Evolutionary conservation across 2,888 invertebrate genomes (phyloP).

Genomic region (Zhuqinia jingwanae): DNA sequence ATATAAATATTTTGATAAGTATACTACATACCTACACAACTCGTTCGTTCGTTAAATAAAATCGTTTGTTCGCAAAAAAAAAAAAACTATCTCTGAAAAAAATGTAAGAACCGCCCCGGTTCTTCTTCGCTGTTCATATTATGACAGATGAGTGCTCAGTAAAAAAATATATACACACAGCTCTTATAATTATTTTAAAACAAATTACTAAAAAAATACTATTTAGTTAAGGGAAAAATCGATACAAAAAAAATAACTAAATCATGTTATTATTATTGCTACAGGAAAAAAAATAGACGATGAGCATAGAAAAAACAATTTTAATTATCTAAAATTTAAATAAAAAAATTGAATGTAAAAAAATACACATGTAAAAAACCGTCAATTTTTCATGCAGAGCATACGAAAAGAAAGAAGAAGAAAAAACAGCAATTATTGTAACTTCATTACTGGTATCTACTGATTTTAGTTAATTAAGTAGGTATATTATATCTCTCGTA

Average conservation of each 20-base stretch:
- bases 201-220: background rate
- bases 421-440: too few species aligned
- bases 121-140: conserved; percentile 45
- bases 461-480: too few species aligned
- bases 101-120: conserved; percentile 33
- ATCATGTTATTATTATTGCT: background rate
- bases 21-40: conserved; percentile 2
- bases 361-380: too few species aligned
- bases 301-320: too few species aligned
- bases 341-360: too few species aligned
- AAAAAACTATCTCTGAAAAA: conserved; percentile 17
- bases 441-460: too few species aligned
- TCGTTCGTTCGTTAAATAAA: conserved; percentile 51
- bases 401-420: too few species aligned
- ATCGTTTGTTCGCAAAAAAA: conserved; percentile 51
- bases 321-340: too few species aligned
- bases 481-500: too few species aligned
- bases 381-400: too few species aligned
- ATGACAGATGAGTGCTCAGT: conserved; percentile 54
- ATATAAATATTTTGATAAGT: conserved; percentile 61
- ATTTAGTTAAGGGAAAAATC: background rate
- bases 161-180: conserved; percentile 19
- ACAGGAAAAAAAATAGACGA: too few species aligned
- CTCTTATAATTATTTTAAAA: conserved; percentile 1
- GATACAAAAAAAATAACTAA: background rate